A percentile compares a stretch with the other conserved stretches of the same genome.
Evolutionary conservation across 2,888 invertebrate species (phyloP).

Genomic region (Hyles lineata): DNA sequence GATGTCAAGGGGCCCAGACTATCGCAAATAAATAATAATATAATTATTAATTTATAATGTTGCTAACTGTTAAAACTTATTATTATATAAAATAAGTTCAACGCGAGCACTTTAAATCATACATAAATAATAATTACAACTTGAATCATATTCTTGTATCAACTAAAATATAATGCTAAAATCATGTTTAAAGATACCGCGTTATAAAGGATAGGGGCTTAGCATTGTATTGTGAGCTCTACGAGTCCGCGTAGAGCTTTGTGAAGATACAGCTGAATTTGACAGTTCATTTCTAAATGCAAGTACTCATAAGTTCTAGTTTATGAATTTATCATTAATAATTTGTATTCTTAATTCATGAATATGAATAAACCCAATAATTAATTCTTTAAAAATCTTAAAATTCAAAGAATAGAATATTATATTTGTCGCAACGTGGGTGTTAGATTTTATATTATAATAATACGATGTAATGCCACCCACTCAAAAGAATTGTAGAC

Average conservation of each 20-base stretch:
- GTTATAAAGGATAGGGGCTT: constrained; percentile 13
- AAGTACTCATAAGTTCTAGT: background rate
- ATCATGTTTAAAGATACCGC: background rate
- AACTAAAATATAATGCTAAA: background rate
- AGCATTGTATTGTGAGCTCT: background rate
- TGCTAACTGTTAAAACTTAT: too few species aligned
- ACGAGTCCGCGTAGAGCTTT: constrained; percentile 8
- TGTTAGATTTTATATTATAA: background rate
- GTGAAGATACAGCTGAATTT: background rate
- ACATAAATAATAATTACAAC: background rate
- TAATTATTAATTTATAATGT: too few species aligned
- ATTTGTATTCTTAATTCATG: background rate
- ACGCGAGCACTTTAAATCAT: too few species aligned
- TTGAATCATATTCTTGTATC: too few species aligned
- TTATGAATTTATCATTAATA: background rate
- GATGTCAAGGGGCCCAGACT: too few species aligned
- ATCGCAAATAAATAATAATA: too few species aligned
- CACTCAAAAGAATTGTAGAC: background rate
- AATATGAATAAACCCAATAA: background rate
- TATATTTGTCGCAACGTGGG: too few species aligned
- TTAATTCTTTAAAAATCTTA: too few species aligned
- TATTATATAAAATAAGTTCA: background rate
- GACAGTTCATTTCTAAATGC: background rate
- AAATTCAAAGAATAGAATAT: too few species aligned
- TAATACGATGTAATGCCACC: too few species aligned